Evolutionary conservation across 2,888 invertebrate genomes (phyloP), one percentile per base, ranked within the genome.

Genomic region (Drosophila maculinotata): DNA sequence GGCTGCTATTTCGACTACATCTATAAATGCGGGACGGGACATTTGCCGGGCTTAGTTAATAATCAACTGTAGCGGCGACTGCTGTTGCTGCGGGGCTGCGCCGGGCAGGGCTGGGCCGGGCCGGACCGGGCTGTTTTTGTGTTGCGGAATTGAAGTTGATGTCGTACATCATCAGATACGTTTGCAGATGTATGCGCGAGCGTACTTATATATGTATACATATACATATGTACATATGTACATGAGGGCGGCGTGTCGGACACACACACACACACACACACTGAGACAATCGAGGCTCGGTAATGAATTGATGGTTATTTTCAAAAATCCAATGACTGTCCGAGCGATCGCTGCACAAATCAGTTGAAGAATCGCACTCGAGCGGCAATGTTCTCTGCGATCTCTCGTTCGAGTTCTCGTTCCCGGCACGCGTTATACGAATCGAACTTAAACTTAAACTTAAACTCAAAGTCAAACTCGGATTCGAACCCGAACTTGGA

Each of bases 271-370:
- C 48, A 62, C 51, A 36, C 36, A 9, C 36, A 17, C 33, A 39
- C 30, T 17, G 36, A 20, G n/a, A 28, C 45, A 36, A 59, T 26
- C 48, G 53, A 28, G 67, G 56, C 75, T 81, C 58, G 44, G 87
- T 68, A 81, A 78, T 82, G 85, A 87, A 84, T 81, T 81, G 81
- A 81, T 81, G 81, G 81, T 84, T 87, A 84, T 83, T 87, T 87
- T 85, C 88, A 85, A 89, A 89, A 90, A 91, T 89, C 83, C 90
- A 91, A 91, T 90, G 89, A 90, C 91, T 90, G 89, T 86, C 87
- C 89, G 90, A 78, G 88, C 81, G 90, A 89, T 89, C 89, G 74
- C 70, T 85, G 79, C 83, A 78, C 83, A 87, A 90, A 91, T 91
- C 91, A 91, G 91, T 91, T 85, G 82, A 79, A 81, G 88, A 89